phyloP scores from a whole-genome alignment of 2,888 invertebrate species.

The Lithodes maja region DNA sequence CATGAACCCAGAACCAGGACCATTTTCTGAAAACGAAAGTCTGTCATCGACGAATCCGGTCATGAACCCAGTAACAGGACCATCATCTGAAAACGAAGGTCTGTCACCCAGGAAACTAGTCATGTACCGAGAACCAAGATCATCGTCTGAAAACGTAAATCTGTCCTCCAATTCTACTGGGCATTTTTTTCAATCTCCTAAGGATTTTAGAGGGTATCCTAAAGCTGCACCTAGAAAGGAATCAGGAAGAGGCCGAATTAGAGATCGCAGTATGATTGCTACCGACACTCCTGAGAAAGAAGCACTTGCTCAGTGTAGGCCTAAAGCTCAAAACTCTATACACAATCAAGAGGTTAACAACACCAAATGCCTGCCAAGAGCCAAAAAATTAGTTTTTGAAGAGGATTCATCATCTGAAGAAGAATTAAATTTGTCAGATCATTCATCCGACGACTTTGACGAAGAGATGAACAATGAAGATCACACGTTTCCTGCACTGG shows the following conservation, averaged over 20 bases:
- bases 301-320: constrained; percentile 36
- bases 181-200: constrained; percentile 23
- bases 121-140: constrained; percentile 10
- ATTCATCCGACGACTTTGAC: constrained; percentile 34
- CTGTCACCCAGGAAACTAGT: constrained; percentile 1
- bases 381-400: constrained; percentile 17
- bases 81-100: constrained; percentile 19
- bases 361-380: constrained; percentile 11
- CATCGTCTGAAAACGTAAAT: constrained; percentile 27
- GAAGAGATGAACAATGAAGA: constrained; percentile 20
- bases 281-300: constrained; percentile 46
- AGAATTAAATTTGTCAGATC: constrained; percentile 31
- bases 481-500: constrained; percentile 7
- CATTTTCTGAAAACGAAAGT: constrained; percentile 23
- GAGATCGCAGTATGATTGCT: constrained; percentile 41
- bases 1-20: constrained; percentile 19
- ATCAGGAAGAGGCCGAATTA: constrained; percentile 24
- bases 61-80: constrained; percentile 14
- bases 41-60: neutral
- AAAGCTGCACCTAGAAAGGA: constrained; percentile 32
- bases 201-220: constrained; percentile 26
- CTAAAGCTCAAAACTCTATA: constrained; percentile 8
- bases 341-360: constrained; percentile 11
- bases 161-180: constrained; percentile 16
- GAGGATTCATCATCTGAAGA: constrained; percentile 30